Evolutionary conservation across 2,888 invertebrate species (phyloP), one percentile per base, ranked within the genome.

Genomic region (Dryobotodes eremita): DNA sequence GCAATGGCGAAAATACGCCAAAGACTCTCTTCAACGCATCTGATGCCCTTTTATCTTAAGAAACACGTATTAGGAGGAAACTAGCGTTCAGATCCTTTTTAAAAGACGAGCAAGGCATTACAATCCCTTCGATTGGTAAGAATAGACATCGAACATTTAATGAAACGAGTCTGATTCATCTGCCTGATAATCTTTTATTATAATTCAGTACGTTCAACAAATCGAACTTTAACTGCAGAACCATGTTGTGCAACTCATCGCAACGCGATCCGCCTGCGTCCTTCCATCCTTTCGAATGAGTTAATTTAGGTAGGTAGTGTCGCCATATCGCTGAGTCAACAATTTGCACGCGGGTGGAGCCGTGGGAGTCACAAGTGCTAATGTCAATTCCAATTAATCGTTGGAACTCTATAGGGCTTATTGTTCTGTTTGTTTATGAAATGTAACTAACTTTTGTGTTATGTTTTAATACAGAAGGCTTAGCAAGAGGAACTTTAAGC

Each of bases 361-460:
- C 72, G 81, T 82, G 81, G 84, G 81, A 84, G 81, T 79, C 71
- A 59, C 36, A 62, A 71, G 70, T 55, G 57, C 46, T 72, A 59
- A 84, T 69, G 53, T 79, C 80, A 84, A 82, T 84, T 84, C 50
- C 72, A 69, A 84, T 82, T 71, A 82, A 72, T 53, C 46, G 36
- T 36, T 26, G n/a, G 13, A 68, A 84, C 62, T 84, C 42, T 46
- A 64, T 36, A 59, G 6, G 59, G 36, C 26, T 62, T 70, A 70
- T 59, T 77, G 36, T 80, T 77, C 26, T 46, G 69, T 77, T 65
- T 70, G 17, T 42, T 62, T 55, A 36, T 23, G 48, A 65, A 70
- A 70, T 55, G 20, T 48, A 42, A 17, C 15, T n/a, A 23, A 61
- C 11, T 50, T 55, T 42, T 17, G 13, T 13, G n/a, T 69, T 59